Conservation (phyloP, 1,140 invertebrate genomes). For the Drosophila orena region DNA sequence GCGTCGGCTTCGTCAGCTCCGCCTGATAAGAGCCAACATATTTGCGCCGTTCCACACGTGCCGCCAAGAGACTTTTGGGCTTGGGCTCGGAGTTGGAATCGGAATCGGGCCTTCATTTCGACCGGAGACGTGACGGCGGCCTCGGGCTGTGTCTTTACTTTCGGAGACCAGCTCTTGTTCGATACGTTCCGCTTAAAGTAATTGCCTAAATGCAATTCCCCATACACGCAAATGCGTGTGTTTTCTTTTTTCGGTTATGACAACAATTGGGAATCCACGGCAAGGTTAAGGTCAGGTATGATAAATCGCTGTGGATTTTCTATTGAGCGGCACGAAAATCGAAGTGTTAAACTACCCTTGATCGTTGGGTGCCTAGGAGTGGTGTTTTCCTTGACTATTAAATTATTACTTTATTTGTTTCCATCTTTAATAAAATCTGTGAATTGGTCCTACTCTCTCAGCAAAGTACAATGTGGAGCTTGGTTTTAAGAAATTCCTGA, state of each 20-base stretch:
- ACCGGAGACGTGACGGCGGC: conserved; percentile 28
- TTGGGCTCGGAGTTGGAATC: conserved; percentile 1
- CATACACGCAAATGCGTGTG: conserved; percentile 27
- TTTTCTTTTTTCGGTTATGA: conserved; percentile 39
- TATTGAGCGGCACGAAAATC: neutral
- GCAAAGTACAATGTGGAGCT: too few relatives aligned
- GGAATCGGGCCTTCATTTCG: conserved; percentile 31
- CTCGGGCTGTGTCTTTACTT: conserved; percentile 8
- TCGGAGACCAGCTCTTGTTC: conserved; percentile 21
- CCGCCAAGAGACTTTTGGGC: conserved; percentile 27
- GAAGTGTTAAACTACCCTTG: neutral
- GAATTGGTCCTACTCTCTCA: too few relatives aligned
- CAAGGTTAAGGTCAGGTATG: conserved; percentile 50
- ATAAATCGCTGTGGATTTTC: conserved; percentile 31
- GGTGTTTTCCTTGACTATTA: too few relatives aligned
- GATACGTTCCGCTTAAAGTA: conserved; percentile 43
- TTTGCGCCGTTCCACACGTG: conserved; percentile 56
- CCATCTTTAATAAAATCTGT: too few relatives aligned
- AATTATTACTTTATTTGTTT: too few relatives aligned
- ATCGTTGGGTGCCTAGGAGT: too few relatives aligned
- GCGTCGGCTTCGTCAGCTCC: conserved; percentile 32
- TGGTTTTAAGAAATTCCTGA: too few relatives aligned
- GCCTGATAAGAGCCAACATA: conserved; percentile 52
- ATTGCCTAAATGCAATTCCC: conserved; percentile 47
- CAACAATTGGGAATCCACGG: conserved; percentile 19